Evolutionary conservation across 2,797 vertebrate genomes (phyloP), one percentile per base, ranked within the genome.

Genomic region (Chaetophractus vellerosus): DNA sequence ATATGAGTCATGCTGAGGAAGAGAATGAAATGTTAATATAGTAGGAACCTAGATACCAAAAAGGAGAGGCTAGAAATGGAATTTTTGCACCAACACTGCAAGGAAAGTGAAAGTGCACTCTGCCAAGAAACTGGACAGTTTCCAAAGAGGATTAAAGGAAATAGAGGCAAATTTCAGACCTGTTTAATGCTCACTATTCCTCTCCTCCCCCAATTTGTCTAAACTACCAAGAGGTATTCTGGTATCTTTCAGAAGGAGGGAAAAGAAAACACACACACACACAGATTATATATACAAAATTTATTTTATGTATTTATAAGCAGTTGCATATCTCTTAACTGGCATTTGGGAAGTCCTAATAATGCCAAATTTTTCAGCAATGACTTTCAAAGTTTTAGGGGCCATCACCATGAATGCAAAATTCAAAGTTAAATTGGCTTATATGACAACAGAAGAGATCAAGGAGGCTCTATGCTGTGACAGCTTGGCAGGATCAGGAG

Each of bases 81-180:
- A 92, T 89, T 80, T 76, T 36, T 14, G 75, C 23, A 66, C 6
- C 9, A 26, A 8, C 15, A 23, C 11, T 31, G 18, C 10, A 63
- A 64, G n/a, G 16, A 38, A 71, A 2, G 69, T 24, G 12, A 89
- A 16, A 88, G 59, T 15, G 11, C 9, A 55, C 3, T 81, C 18
- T 72, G 24, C 79, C 41, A 69, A 23, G 48, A 91, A 63, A 66
- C 21, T 68, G 59, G 95, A 92, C 6, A 18, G 16, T 15, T 28
- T 75, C 63, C n/a, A 81, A 24, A 33, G 41, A 48, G 48, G n/a
- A 94, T 45, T 55, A 57, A 85, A 14, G 41, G 38, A 90, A 96
- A 85, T 9, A 80, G 36, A 84, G 19, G 91, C 69, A 84, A 38
- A 76, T 84, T 84, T 87, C 38, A 95, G 59, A 66, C 28, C 24